These are phyloP conservation scores for Sapajus apella DNA, from an alignment of 2,113 vertebrate genomes.

Conservation along the genomic window DNA sequence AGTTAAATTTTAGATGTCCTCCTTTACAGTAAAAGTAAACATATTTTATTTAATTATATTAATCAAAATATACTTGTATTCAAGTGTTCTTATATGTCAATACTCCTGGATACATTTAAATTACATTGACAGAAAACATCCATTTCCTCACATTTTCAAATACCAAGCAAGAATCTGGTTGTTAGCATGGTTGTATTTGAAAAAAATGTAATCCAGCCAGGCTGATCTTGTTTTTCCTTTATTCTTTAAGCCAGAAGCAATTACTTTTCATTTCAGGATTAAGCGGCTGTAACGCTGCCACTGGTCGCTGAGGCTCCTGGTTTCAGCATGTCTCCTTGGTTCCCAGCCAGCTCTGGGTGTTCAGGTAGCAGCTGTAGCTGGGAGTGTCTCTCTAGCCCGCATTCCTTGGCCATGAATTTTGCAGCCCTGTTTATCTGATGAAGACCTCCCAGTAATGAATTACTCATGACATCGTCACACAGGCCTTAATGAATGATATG, in stretches of 20 bases:
- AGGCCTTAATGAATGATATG: conserved; percentile 36
- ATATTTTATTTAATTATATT: conserved; percentile 44
- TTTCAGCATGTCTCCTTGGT: conserved; percentile 73
- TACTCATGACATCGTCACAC: conserved; percentile 70
- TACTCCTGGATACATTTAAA: conserved; percentile 43
- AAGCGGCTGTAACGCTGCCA: conserved; percentile 28
- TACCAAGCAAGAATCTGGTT: conserved; percentile 46
- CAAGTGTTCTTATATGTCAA: conserved; percentile 6
- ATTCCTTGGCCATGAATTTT: conserved; percentile 78
- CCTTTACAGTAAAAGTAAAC: conserved; percentile 38
- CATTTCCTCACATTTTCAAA: conserved; percentile 63
- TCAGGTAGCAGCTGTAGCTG: conserved; percentile 78
- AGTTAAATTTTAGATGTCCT: conserved; percentile 39
- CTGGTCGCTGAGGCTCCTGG: conserved; percentile 31
- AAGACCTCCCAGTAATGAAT: conserved; percentile 68
- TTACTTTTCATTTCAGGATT: conserved; percentile 77
- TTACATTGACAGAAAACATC: conserved; percentile 67
- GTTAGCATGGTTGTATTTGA: conserved; percentile 15
- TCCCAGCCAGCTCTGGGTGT: conserved; percentile 65
- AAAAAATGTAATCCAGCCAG: conserved; percentile 42
- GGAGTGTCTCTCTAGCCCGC: conserved; percentile 72
- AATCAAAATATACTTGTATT: conserved; percentile 54
- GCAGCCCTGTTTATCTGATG: conserved; percentile 75
- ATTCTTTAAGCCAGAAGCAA: conserved; percentile 76
- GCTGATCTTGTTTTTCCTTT: conserved; percentile 70